Conservation (phyloP, 2,113 vertebrate genomes). For the Myotis brandtii region DNA sequence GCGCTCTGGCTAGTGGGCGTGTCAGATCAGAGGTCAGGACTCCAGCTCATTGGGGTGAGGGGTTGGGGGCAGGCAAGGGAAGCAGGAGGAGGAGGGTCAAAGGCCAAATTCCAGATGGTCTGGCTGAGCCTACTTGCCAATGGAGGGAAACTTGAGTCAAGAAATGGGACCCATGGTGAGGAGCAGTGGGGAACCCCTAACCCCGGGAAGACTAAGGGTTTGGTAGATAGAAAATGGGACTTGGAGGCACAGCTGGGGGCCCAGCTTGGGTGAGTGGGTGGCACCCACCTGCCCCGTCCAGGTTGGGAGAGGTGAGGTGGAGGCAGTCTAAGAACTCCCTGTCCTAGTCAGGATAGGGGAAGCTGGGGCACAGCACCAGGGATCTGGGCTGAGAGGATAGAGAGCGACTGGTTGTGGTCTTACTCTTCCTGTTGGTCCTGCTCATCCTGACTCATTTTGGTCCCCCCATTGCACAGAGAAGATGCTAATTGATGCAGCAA, state of each 20-base stretch:
- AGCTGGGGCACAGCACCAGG: neutral
- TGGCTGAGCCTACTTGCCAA: neutral
- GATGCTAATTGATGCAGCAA: neutral
- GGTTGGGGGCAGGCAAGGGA: neutral
- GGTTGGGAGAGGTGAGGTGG: neutral
- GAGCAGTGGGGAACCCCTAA: neutral
- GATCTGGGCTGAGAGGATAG: neutral
- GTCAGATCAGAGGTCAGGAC: conserved; percentile 61
- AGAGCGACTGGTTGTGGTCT: neutral
- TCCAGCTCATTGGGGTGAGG: neutral
- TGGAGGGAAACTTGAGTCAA: neutral
- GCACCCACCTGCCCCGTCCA: neutral
- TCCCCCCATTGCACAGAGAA: neutral
- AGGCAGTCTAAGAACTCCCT: neutral
- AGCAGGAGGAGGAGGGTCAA: conserved; percentile 23
- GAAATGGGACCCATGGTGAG: neutral
- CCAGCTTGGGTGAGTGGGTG: neutral
- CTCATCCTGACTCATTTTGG: neutral
- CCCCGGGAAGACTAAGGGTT: neutral
- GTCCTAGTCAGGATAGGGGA: no score
- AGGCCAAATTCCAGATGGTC: conserved; percentile 62
- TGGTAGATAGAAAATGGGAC: neutral
- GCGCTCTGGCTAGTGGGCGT: conserved; percentile 60
- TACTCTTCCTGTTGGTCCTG: neutral
- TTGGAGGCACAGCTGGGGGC: neutral